Evolutionary conservation across 37 sponge, comb jelly and placozoan species (phyloP).

Genomic region (Halisarca cf. caerulea): DNA sequence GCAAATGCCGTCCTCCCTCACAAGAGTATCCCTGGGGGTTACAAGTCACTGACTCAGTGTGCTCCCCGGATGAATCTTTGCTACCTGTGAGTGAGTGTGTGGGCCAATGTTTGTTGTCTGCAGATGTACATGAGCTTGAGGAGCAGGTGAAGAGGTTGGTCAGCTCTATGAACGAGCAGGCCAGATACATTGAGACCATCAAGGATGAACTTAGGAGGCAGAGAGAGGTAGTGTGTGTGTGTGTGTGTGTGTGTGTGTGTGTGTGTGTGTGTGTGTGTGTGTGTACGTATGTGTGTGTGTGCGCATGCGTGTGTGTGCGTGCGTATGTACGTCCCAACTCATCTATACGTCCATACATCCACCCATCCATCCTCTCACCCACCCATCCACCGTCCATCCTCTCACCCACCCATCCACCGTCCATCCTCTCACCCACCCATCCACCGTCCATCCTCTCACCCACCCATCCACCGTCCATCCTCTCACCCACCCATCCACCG

Average conservation of each 20-base stretch:
- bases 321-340: no score
- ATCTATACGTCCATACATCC: no score
- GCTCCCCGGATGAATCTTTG: not conserved
- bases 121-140: slow-evolving; percentile 22
- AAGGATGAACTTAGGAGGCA: slow-evolving; percentile 24
- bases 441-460: no score
- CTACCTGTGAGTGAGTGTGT: not conserved
- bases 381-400: no score
- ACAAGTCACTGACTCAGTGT: not conserved
- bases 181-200: slow-evolving; percentile 20
- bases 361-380: no score
- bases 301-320: not conserved
- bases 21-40: no score
- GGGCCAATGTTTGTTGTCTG: not conserved
- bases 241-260: no score
- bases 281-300: not conserved
- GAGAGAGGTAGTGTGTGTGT: slow-evolving; percentile 5
- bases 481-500: no score
- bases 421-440: no score
- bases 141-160: slow-evolving; percentile 32
- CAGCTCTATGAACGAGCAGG: slow-evolving; percentile 29
- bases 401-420: no score
- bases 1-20: no score
- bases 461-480: no score
- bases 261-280: not conserved